phyloP scores from a whole-genome alignment of 2,797 vertebrate genomes.

The Argentina silus region DNA sequence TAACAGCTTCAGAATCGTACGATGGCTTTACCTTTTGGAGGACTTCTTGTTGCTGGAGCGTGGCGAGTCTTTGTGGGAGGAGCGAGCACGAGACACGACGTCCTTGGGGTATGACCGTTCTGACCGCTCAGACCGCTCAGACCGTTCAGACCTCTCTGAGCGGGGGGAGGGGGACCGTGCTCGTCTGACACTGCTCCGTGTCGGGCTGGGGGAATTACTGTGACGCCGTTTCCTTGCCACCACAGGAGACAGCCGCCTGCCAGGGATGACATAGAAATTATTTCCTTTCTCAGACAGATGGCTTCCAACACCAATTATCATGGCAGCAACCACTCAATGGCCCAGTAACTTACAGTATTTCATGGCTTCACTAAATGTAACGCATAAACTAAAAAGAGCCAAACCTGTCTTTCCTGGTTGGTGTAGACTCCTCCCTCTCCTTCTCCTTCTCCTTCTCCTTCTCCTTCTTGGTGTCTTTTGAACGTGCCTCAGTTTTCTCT shows the following conservation, averaged over 20 bases:
- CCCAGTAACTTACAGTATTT: not conserved
- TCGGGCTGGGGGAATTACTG: constrained; percentile 91
- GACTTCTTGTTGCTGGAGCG: constrained; percentile 91
- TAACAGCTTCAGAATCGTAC: not conserved
- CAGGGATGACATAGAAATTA: not conserved
- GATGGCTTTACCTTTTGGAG: constrained; percentile 84
- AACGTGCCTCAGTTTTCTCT: constrained; percentile 89
- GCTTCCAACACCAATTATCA: not conserved
- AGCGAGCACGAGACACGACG: constrained; percentile 84
- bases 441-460: constrained; percentile 82
- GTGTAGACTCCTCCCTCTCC: constrained; percentile 87
- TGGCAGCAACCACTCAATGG: not conserved
- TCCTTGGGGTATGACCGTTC: constrained; percentile 91
- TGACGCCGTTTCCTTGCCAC: constrained; percentile 89
- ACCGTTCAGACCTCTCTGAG: constrained; percentile 87
- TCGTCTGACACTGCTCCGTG: constrained; percentile 84
- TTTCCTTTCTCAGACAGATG: not conserved
- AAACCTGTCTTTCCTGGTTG: constrained; percentile 94
- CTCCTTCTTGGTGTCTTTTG: constrained; percentile 85
- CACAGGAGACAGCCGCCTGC: constrained; percentile 34
- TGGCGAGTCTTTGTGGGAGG: constrained; percentile 94
- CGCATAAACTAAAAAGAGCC: constrained; percentile 27
- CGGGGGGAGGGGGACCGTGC: constrained; percentile 93
- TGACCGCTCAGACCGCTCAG: constrained; percentile 87
- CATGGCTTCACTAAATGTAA: not conserved